Evolutionary conservation across 2,888 invertebrate species (phyloP).

Genomic region (Drosophila mimica): DNA sequence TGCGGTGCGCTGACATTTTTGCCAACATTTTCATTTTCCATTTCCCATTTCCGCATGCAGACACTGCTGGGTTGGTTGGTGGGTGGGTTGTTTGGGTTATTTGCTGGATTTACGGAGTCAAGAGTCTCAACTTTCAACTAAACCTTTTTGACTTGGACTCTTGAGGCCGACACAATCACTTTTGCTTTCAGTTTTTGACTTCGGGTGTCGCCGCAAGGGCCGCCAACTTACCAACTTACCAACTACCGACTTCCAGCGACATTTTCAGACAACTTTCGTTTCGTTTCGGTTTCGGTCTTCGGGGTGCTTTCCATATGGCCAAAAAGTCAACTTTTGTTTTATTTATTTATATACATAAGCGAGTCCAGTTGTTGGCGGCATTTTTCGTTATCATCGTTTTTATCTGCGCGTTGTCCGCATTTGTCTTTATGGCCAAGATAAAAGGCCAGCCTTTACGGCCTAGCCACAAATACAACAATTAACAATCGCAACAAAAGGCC

Average conservation of each 20-base stretch:
- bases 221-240: constrained; percentile 23
- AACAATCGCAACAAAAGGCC: constrained; percentile 58
- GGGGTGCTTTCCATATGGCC: constrained; percentile 65
- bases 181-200: constrained; percentile 68
- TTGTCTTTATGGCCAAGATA: constrained; percentile 55
- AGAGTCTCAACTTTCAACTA: constrained; percentile 69
- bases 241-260: constrained; percentile 56
- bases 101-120: constrained; percentile 9
- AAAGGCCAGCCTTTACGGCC: constrained; percentile 52
- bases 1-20: constrained; percentile 36
- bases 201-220: constrained; percentile 49
- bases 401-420: constrained; percentile 46
- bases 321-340: constrained; percentile 53
- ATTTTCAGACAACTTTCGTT: constrained; percentile 79
- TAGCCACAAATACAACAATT: constrained; percentile 29
- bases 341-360: constrained; percentile 39
- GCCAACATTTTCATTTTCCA: constrained; percentile 9
- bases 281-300: constrained; percentile 22
- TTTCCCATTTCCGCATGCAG: constrained; percentile 45
- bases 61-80: neutral
- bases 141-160: constrained; percentile 54
- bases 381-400: constrained; percentile 56
- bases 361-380: constrained; percentile 35
- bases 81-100: constrained; percentile 7
- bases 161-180: constrained; percentile 67